Conservation (phyloP, 2,888 invertebrate genomes). For the Rotaria socialis region DNA sequence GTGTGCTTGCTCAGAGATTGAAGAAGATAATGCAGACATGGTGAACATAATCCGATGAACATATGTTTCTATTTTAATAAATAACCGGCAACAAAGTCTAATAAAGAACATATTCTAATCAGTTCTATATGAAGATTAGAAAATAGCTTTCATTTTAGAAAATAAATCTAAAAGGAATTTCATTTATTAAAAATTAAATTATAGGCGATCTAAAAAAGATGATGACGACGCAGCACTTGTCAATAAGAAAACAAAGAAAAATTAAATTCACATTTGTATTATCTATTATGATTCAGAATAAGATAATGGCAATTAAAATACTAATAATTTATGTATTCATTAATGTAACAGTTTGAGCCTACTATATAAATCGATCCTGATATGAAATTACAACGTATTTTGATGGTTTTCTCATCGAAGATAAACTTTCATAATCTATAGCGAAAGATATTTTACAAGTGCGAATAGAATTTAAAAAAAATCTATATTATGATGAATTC, state of each 20-base stretch:
- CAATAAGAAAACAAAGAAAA: too few relatives aligned
- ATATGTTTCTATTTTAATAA: neutral
- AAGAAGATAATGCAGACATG: neutral
- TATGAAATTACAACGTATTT: neutral
- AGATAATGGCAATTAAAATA: too few relatives aligned
- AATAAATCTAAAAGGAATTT: neutral
- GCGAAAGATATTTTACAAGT: neutral
- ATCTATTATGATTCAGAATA: too few relatives aligned
- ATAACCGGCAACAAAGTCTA: neutral
- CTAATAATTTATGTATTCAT: too few relatives aligned
- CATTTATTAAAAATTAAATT: neutral
- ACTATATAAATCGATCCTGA: too few relatives aligned
- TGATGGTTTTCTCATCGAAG: neutral
- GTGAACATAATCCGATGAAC: neutral
- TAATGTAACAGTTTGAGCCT: too few relatives aligned
- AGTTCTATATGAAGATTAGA: neutral
- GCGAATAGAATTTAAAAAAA: neutral
- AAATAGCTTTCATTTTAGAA: neutral
- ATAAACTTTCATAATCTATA: neutral
- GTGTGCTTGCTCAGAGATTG: neutral
- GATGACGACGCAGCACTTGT: too few relatives aligned
- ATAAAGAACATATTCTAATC: neutral
- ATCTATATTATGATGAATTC: neutral
- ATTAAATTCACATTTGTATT: too few relatives aligned
- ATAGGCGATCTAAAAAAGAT: neutral